Conservation (phyloP, 2,797 vertebrate genomes). For the Borostomias antarcticus region DNA sequence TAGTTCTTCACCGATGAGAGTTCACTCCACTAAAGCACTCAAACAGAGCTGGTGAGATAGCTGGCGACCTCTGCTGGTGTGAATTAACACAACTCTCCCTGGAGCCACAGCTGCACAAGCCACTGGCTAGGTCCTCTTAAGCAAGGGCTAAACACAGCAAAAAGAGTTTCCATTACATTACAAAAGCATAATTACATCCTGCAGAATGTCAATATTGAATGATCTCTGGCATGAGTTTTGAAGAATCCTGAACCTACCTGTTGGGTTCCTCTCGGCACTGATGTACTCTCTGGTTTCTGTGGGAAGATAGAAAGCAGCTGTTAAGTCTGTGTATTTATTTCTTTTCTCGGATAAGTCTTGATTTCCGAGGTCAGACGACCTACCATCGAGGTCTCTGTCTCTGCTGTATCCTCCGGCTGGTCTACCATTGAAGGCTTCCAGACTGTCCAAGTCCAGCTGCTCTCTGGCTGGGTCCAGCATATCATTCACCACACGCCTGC, state of each 20-base stretch:
- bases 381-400: slow-evolving; percentile 50
- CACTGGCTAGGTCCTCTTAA: slow-evolving; percentile 16
- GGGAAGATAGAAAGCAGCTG: slow-evolving; percentile 11
- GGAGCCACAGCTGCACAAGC: slow-evolving; percentile 27
- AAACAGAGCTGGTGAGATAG: no score
- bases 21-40: no score
- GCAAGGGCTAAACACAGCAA: background rate
- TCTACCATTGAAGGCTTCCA: slow-evolving; percentile 48
- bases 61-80: slow-evolving; percentile 18
- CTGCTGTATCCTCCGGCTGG: slow-evolving; percentile 37
- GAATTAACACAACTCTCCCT: slow-evolving; percentile 30
- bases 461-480: slow-evolving; percentile 31
- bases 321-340: background rate
- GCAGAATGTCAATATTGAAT: background rate
- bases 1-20: no score
- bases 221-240: background rate
- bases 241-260: slow-evolving; percentile 43
- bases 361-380: slow-evolving; percentile 7
- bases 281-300: slow-evolving; percentile 56
- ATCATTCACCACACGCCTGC: slow-evolving; percentile 1
- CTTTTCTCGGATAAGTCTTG: background rate
- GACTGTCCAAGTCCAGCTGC: slow-evolving; percentile 49
- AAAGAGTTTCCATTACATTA: background rate
- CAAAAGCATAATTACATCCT: no score
- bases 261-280: slow-evolving; percentile 45